Evolutionary conservation across 2,113 vertebrate genomes (phyloP).

Genomic region (Crotalus horridus): DNA sequence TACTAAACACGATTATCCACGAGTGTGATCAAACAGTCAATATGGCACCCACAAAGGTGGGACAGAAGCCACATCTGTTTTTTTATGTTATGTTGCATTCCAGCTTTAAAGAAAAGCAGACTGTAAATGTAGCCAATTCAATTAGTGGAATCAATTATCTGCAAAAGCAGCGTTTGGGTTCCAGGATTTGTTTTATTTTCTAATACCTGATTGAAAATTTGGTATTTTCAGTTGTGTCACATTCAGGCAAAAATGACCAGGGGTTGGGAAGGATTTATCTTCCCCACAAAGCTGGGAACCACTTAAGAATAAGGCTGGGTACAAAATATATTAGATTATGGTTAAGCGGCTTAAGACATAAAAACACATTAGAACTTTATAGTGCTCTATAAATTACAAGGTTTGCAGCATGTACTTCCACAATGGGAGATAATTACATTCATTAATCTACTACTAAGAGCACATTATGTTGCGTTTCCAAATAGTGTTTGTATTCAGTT

Average conservation of each 20-base stretch:
- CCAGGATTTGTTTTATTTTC: constrained; percentile 56
- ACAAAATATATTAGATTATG: constrained; percentile 75
- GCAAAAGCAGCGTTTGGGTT: constrained; percentile 7
- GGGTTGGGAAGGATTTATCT: constrained; percentile 50
- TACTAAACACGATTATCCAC: neutral
- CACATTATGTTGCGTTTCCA: constrained; percentile 73
- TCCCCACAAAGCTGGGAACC: constrained; percentile 55
- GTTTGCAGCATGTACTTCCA: constrained; percentile 68
- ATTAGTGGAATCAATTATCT: neutral
- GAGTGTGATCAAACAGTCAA: neutral
- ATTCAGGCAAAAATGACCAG: constrained; percentile 40
- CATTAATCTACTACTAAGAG: constrained; percentile 79
- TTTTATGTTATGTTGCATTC: neutral
- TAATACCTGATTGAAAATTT: constrained; percentile 49
- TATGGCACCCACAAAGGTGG: neutral
- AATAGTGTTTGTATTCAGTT: constrained; percentile 42
- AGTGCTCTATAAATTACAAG: constrained; percentile 75
- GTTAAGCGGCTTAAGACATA: constrained; percentile 79
- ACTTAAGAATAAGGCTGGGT: constrained; percentile 66
- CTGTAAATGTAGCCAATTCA: neutral
- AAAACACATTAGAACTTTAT: constrained; percentile 81
- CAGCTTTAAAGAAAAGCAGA: neutral
- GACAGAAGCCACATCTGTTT: neutral
- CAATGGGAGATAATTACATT: constrained; percentile 77
- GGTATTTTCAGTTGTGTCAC: constrained; percentile 52